These are phyloP conservation scores for Gracilinanus agilis DNA, from an alignment of 2,113 vertebrate genomes.

Conservation along the genomic window DNA sequence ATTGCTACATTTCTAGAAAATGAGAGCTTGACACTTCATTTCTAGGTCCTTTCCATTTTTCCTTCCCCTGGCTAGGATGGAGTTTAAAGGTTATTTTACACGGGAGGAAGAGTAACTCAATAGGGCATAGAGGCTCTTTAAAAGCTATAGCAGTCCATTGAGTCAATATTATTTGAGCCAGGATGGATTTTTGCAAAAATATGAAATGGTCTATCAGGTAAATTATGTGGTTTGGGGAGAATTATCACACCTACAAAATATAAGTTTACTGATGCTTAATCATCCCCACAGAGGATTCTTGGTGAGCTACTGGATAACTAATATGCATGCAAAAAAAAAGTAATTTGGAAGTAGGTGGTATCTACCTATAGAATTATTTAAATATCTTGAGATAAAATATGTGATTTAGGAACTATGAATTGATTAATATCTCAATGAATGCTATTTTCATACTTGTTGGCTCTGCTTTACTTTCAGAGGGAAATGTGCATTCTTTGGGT, in stretches of 20 bases:
- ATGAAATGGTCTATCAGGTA: conserved; percentile 3
- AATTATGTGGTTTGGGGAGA: conserved; percentile 40
- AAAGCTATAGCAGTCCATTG: neutral
- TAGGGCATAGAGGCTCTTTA: neutral
- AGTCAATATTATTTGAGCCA: conserved; percentile 4
- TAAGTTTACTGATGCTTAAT: neutral
- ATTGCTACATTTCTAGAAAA: neutral
- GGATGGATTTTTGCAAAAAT: conserved; percentile 30
- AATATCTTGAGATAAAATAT: neutral
- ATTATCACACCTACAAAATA: conserved; percentile 39
- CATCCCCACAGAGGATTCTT: neutral
- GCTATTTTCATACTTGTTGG: conserved; percentile 12
- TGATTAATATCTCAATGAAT: neutral
- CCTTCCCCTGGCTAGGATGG: conserved; percentile 25
- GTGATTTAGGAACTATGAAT: neutral
- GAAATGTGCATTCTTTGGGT: conserved; percentile 7
- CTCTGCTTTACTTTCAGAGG: conserved; percentile 21
- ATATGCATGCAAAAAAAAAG: neutral
- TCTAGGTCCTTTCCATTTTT: conserved; percentile 12
- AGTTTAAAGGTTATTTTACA: conserved; percentile 41
- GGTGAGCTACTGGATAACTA: neutral
- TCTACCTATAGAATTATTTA: neutral
- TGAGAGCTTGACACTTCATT: neutral
- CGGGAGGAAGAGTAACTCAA: conserved; percentile 3
- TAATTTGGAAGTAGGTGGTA: neutral